Evolutionary conservation across 2,888 invertebrate genomes (phyloP), one percentile per base, ranked within the genome.

Genomic region (Drosophila parthenogenetica): DNA sequence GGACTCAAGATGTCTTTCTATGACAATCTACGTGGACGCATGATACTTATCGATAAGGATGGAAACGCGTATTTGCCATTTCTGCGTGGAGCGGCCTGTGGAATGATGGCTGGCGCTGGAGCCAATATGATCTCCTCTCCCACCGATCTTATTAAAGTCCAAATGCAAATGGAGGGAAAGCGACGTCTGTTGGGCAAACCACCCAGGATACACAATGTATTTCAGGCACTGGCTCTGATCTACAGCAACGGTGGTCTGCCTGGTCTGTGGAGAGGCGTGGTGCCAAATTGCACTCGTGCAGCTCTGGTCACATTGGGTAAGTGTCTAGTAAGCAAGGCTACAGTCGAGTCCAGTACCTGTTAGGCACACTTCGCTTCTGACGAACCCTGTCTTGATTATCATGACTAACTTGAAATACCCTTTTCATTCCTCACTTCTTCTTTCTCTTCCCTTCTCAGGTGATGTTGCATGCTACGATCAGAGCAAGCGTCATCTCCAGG

Each of bases 91-190:
- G 49, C 59, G 4, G 13, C 66, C 3, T 61, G 55, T 37, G 79
- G 78, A 1, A n/a, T 66, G 3, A 3, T 51, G 5, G 65, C 63
- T 0, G 75, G 69, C 0, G 53, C 48, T 0, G n/a, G 54, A 0
- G 69, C 74, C 22, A 65, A 60, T 5, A 13, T 79, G 19, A 7
- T 68, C 1, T 50, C 96, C 43, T 97, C 96, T 77, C 98, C 98
- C 0, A 95, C 97, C 0, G 98, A 98, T 93, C 93, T 98, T 70
- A 95, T 98, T 81, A 98, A 98, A 93, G 97, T 98, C 5, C 97
- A 97, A 92, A 95, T 98, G 93, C 98, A 98, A 92, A 96, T 97
- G 94, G 98, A 98, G 91, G 97, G 98, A 0, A 94, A 95, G 73
- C 92, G 97, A 32, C 90, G 95, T 69, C 91, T 97, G 60, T 94